Evolutionary conservation across 2,113 vertebrate species (phyloP).

Genomic region (Strix uralensis): DNA sequence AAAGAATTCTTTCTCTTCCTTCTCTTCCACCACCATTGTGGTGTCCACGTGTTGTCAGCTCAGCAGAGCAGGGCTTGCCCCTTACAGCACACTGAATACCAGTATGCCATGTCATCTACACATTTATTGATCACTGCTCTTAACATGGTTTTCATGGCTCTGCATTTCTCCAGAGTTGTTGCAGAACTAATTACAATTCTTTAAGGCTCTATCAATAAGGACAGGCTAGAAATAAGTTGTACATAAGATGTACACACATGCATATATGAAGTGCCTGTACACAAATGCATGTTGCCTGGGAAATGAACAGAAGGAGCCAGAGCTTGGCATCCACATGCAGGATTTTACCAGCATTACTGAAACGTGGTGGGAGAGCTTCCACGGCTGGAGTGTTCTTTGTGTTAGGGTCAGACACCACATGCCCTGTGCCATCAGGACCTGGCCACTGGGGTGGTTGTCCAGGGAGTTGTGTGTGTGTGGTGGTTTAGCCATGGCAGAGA

Average conservation of each 20-base stretch:
- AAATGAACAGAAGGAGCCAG: background rate
- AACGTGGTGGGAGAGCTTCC: background rate
- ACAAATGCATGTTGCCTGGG: background rate
- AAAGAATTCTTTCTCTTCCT: background rate
- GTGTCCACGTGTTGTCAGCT: background rate
- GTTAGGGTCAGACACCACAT: background rate
- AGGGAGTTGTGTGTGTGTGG: background rate
- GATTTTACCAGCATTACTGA: background rate
- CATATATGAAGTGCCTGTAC: background rate
- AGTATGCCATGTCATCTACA: background rate
- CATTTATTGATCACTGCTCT: background rate
- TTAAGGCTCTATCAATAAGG: background rate
- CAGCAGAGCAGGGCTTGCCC: background rate
- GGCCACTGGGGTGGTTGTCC: background rate
- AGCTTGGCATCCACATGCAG: background rate
- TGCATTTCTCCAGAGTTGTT: background rate
- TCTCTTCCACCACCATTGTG: background rate
- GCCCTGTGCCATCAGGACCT: background rate
- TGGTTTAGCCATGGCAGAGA: background rate
- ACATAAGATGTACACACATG: rapidly evolving
- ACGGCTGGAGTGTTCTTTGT: background rate
- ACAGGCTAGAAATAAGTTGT: background rate
- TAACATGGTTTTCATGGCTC: background rate
- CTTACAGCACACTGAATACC: background rate
- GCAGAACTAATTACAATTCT: background rate